Percentiles rank a stretch among this genome's conserved stretches.
These are phyloP conservation scores for Metellina segmentata DNA, from an alignment of 2,888 invertebrate genomes.

Conservation along the genomic window DNA sequence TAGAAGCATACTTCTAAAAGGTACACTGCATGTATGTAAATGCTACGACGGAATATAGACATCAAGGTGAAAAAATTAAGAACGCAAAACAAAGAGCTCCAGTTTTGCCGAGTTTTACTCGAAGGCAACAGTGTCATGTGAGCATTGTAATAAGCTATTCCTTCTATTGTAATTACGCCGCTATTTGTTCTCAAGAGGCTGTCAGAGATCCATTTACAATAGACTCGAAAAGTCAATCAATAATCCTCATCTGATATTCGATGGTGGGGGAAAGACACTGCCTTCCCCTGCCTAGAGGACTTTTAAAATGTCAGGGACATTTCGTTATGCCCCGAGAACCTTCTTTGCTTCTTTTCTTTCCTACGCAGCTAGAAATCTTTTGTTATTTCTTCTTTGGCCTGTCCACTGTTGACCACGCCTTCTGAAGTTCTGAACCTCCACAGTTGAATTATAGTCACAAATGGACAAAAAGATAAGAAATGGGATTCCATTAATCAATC, in stretches of 20 bases:
- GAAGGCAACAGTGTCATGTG: conserved; percentile 32
- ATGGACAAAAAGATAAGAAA: background rate
- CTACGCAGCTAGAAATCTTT: conserved; percentile 43
- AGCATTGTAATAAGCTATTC: conserved; percentile 43
- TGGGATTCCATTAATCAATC: background rate
- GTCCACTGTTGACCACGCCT: conserved; percentile 54
- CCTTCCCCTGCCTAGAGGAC: conserved; percentile 46
- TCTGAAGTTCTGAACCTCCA: background rate
- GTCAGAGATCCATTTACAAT: conserved; percentile 73
- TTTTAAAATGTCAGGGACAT: conserved; percentile 73
- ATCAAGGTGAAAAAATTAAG: conserved; percentile 68
- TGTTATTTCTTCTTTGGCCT: conserved; percentile 44
- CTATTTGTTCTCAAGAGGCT: conserved; percentile 68
- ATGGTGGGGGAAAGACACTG: conserved; percentile 39
- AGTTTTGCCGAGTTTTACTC: conserved; percentile 9
- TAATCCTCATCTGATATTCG: conserved; percentile 74
- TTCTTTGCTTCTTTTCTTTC: background rate
- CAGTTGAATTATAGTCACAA: background rate
- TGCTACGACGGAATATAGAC: conserved; percentile 51
- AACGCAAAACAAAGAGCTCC: conserved; percentile 42
- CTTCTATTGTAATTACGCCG: conserved; percentile 71
- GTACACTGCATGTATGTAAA: conserved; percentile 60
- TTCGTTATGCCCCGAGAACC: conserved; percentile 66
- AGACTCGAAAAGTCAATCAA: conserved; percentile 71
- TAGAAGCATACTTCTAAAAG: conserved; percentile 41